Evolutionary conservation across 2,888 invertebrate genomes (phyloP).

Genomic region (Cremastinae sp.): DNA sequence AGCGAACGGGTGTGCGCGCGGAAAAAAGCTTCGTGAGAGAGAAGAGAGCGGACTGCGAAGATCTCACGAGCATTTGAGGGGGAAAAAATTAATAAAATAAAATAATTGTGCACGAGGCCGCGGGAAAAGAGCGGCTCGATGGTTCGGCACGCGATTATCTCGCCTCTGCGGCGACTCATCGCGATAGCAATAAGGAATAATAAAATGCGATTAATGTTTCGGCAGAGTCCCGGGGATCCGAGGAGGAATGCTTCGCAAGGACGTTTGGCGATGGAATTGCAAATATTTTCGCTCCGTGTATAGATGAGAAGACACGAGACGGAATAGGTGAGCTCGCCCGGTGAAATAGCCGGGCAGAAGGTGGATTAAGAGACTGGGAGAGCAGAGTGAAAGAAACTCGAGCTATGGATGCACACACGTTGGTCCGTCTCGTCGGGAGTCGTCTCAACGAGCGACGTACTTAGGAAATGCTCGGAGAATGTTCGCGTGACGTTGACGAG

Average conservation of each 20-base stretch:
- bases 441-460: slow-evolving; percentile 42
- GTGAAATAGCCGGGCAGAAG: slow-evolving; percentile 15
- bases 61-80: slow-evolving; percentile 26
- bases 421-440: slow-evolving; percentile 41
- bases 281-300: slow-evolving; percentile 21
- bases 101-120: slow-evolving; percentile 22
- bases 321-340: slow-evolving; percentile 9
- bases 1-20: slow-evolving; percentile 33
- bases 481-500: slow-evolving; percentile 38
- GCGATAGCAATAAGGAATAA: slow-evolving; percentile 26
- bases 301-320: slow-evolving; percentile 22
- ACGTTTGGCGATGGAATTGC: slow-evolving; percentile 35
- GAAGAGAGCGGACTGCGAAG: slow-evolving; percentile 36
- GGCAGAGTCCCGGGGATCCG: slow-evolving; percentile 12
- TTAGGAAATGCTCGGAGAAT: slow-evolving; percentile 29
- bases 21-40: slow-evolving; percentile 40
- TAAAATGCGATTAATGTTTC: slow-evolving; percentile 35
- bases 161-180: slow-evolving; percentile 16
- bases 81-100: slow-evolving; percentile 40
- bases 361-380: slow-evolving; percentile 45
- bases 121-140: slow-evolving; percentile 38
- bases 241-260: slow-evolving; percentile 17
- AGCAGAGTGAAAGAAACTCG: slow-evolving; percentile 38
- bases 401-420: slow-evolving; percentile 10
- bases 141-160: slow-evolving; percentile 38